A percentile compares a stretch with the other conserved stretches of the same genome.
Conservation (phyloP, 2,888 invertebrate species). For the Julus scandinavius region DNA sequence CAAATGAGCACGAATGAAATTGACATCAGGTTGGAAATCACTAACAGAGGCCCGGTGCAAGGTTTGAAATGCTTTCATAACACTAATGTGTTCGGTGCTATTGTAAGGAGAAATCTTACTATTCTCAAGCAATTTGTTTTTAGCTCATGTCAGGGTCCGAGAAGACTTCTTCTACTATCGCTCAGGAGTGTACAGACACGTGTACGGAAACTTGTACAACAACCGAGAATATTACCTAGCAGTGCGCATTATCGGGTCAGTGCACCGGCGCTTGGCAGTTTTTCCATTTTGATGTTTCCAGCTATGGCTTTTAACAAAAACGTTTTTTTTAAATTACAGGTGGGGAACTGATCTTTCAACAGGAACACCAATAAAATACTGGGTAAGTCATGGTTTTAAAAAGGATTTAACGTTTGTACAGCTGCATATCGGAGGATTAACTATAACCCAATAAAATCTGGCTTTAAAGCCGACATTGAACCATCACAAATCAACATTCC, state of each 20-base stretch:
- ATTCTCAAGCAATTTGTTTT: not conserved
- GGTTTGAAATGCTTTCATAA: not conserved
- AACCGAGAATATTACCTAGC: constrained; percentile 6
- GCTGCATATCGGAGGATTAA: too few species aligned
- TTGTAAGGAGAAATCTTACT: not conserved
- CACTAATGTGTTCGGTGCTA: not conserved
- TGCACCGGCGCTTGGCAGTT: not conserved
- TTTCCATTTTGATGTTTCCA: not conserved
- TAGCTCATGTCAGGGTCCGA: constrained; percentile 34
- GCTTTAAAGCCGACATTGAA: not conserved
- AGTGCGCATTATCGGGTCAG: constrained; percentile 49
- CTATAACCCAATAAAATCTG: too few species aligned
- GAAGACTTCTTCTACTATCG: constrained; percentile 48
- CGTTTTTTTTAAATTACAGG: not conserved
- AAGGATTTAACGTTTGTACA: too few species aligned
- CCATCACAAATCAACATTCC: not conserved
- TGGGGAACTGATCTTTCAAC: constrained; percentile 23
- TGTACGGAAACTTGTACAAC: not conserved
- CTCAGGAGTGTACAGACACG: constrained; percentile 30
- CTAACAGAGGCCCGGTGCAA: constrained; percentile 11
- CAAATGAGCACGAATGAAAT: not conserved
- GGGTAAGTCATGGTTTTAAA: not conserved
- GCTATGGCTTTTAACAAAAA: not conserved
- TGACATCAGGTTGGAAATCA: constrained; percentile 20
- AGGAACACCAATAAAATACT: not conserved